These are phyloP conservation scores for Conopomorpha cramerella DNA, from an alignment of 1,140 invertebrate species.

Conservation along the genomic window DNA sequence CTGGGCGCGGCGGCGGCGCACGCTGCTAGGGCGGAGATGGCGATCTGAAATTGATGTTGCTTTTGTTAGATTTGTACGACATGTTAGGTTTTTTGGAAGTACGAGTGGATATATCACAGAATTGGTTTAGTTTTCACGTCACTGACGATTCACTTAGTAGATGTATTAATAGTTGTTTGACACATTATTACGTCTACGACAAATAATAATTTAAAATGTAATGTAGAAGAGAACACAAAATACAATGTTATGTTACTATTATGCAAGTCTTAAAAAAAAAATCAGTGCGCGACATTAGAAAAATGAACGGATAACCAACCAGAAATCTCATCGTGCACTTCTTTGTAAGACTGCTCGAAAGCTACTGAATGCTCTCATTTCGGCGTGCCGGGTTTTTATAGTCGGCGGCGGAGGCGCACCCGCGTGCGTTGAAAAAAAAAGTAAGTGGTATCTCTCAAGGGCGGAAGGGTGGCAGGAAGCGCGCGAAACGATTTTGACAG, in stretches of 20 bases:
- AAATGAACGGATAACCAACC: conserved; percentile 48
- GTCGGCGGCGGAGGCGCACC: conserved; percentile 27
- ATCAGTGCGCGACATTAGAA: no score
- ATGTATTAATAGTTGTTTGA: conserved; percentile 8
- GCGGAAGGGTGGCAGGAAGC: conserved; percentile 43
- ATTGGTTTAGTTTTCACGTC: no score
- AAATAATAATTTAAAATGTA: no score
- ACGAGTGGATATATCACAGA: no score
- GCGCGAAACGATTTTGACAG: conserved; percentile 22
- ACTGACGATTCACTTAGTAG: conserved; percentile 22
- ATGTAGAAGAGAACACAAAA: no score
- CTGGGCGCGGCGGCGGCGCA: conserved; percentile 43
- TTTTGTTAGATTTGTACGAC: no score
- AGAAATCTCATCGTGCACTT: conserved; percentile 59
- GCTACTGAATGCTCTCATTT: conserved; percentile 55
- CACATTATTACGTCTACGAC: no score
- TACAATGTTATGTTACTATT: no score
- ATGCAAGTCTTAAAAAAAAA: no score
- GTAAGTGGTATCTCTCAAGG: conserved; percentile 49
- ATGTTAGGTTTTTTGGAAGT: no score
- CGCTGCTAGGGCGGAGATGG: conserved; percentile 42
- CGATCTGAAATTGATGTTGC: conserved; percentile 42
- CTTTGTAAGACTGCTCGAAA: conserved; percentile 52
- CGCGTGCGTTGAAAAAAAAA: conserved; percentile 48
- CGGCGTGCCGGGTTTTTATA: conserved; percentile 41